phyloP scores from a whole-genome alignment of 2,888 invertebrate genomes.

The Mythimna lalbum region DNA sequence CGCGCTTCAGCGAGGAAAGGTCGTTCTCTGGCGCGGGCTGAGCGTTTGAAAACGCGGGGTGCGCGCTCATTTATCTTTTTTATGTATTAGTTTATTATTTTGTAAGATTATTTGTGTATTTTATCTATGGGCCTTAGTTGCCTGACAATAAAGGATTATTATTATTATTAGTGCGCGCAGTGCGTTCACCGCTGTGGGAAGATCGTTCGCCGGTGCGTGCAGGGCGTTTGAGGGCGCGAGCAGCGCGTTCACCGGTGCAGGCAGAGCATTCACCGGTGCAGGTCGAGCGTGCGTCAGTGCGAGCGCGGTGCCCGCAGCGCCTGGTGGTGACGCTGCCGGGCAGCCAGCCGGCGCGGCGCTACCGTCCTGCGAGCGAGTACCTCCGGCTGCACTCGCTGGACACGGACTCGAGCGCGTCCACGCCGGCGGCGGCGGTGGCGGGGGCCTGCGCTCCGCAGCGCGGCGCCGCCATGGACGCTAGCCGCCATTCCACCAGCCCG shows the following conservation, averaged over 20 bases:
- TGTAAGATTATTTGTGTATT: no score
- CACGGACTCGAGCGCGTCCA: conserved; percentile 58
- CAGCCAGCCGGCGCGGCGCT: conserved; percentile 47
- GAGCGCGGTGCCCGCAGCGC: conserved; percentile 36
- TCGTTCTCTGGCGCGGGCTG: background rate
- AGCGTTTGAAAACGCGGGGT: conserved; percentile 3
- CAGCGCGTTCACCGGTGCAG: conserved; percentile 50
- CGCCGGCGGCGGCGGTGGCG: conserved; percentile 52
- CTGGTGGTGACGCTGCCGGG: conserved; percentile 66
- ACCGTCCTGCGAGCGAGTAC: conserved; percentile 62
- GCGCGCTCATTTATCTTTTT: no score
- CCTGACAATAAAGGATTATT: no score
- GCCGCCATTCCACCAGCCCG: conserved; percentile 87
- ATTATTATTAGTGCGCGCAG: conserved; percentile 49
- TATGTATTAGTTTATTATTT: no score
- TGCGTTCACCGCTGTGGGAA: conserved; percentile 1
- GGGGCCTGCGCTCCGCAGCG: conserved; percentile 13
- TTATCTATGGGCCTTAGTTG: no score
- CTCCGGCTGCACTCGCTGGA: conserved; percentile 59
- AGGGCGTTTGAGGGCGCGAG: conserved; percentile 56
- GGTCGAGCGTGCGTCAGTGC: conserved; percentile 14
- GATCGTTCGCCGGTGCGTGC: conserved; percentile 29
- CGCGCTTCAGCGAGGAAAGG: no score
- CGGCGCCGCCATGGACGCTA: conserved; percentile 69
- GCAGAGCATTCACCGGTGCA: background rate